Base-by-base conservation (phyloP, 2,797 vertebrate genomes). In the Ambastaia sidthimunki region DNA sequence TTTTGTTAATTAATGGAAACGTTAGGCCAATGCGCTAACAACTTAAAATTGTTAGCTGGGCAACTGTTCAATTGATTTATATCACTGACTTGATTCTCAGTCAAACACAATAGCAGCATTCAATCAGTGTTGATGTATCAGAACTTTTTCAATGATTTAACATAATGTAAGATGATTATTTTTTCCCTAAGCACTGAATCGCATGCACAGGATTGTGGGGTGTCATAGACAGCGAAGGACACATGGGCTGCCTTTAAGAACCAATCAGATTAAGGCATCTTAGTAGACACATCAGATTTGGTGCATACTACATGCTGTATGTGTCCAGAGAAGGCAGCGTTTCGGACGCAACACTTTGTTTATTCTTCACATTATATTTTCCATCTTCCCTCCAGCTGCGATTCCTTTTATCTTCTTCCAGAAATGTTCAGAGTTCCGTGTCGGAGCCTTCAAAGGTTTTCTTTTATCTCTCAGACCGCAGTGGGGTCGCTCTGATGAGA, bases 321-420 rank as follows among this genome's bases (percentile, higher is more conserved):
- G 54, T 21, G 54, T 18, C 48, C 48, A 5, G 48, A 18, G 48
- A 55, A 55, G 54, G 7, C n/a, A 21, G n/a, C 54, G 9, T 55
- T 73, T n/a, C 1, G 13, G 13, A 4, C 0, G 13, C 50, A 55
- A 13, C 13, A 1, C 16, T 34, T 23, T 16, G 23, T 74, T 28
- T 62, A 31, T 62, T 48, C 21, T 15, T 1, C 41, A 19, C 70
- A 16, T 16, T 88, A 85, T 90, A 90, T 91, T 92, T 86, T 71
- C 80, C 82, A 91, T 89, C 89, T 85, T 68, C 28, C 16, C 84
- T 79, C 23, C 44, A 19, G 85, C 87, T 88, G 74, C 84, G 88
- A 72, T 90, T 87, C 81, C 88, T 94, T 89, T 91, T 67, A 92
- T 95, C 89, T 93, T 83, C 83, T 88, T 95, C 92, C 90, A 94